Percentiles rank a stretch among this genome's conserved stretches.
Evolutionary conservation across 1,140 invertebrate species (phyloP).

Genomic region (Ephestia elutella): DNA sequence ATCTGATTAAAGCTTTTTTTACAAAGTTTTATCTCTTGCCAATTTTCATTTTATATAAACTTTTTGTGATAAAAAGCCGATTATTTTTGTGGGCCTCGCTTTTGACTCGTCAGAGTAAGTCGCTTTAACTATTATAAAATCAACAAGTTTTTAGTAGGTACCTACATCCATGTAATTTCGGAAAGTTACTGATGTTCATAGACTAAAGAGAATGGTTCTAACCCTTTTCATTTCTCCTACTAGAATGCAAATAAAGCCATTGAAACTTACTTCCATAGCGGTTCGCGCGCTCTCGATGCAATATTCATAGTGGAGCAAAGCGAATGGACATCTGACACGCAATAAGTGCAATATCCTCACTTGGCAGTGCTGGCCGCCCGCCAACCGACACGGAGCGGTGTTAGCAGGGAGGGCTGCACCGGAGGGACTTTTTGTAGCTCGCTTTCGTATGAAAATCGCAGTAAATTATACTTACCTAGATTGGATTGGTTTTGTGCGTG

Average conservation of each 20-base stretch:
- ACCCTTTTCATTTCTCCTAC: background rate
- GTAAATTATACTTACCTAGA: no score
- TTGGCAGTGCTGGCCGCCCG: background rate
- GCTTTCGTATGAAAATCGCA: no score
- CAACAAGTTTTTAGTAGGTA: no score
- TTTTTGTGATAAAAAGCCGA: no score
- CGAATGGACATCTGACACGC: conserved; percentile 4
- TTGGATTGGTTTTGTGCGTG: no score
- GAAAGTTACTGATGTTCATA: no score
- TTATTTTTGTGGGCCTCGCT: no score
- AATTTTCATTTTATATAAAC: background rate
- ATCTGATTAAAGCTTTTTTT: background rate
- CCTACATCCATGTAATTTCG: no score
- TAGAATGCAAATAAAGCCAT: background rate
- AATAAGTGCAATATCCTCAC: background rate
- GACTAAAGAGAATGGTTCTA: no score
- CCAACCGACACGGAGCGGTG: background rate
- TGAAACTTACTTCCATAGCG: background rate
- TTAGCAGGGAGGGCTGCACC: background rate
- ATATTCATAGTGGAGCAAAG: background rate
- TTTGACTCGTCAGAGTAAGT: no score
- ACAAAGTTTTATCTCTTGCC: background rate
- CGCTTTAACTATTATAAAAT: no score
- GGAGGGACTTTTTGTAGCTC: no score
- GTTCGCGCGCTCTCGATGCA: background rate